phyloP scores from a whole-genome alignment of 2,113 vertebrate species.

The Chaetura pelagica region DNA sequence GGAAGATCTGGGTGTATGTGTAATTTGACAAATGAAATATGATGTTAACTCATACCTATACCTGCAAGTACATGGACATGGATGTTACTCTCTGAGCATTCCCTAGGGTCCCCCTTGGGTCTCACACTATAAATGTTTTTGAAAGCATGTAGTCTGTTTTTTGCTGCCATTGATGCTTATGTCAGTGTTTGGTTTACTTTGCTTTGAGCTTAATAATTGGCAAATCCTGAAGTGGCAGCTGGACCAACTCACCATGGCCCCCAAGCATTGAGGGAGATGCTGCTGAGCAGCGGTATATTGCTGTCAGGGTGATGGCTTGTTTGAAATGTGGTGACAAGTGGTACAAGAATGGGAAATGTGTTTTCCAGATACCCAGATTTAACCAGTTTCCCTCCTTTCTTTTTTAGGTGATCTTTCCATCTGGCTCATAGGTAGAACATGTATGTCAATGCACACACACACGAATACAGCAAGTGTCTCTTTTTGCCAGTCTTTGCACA shows the following conservation, averaged over 20 bases:
- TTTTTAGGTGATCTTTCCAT: neutral
- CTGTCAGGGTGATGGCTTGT: neutral
- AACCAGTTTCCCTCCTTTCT: neutral
- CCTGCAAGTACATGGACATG: neutral
- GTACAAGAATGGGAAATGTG: slow-evolving; percentile 43
- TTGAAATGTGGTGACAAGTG: slow-evolving; percentile 58
- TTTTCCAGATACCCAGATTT: slow-evolving; percentile 52
- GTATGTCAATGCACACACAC: neutral
- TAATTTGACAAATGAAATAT: neutral
- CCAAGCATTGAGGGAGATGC: neutral
- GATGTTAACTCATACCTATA: neutral
- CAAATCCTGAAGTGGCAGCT: slow-evolving; percentile 7
- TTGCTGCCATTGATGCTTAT: neutral
- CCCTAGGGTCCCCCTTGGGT: neutral
- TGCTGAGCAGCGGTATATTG: neutral
- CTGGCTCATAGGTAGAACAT: neutral
- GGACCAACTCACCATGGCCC: neutral
- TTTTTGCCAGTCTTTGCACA: neutral
- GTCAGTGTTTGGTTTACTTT: slow-evolving; percentile 26
- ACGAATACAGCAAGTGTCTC: neutral
- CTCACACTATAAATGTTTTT: neutral
- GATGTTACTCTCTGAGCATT: neutral
- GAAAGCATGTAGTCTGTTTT: neutral
- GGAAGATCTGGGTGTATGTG: neutral
- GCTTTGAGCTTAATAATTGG: slow-evolving; percentile 3